These are phyloP conservation scores for Xenopus petersii DNA, from an alignment of 2,797 vertebrate species.

Conservation along the genomic window DNA sequence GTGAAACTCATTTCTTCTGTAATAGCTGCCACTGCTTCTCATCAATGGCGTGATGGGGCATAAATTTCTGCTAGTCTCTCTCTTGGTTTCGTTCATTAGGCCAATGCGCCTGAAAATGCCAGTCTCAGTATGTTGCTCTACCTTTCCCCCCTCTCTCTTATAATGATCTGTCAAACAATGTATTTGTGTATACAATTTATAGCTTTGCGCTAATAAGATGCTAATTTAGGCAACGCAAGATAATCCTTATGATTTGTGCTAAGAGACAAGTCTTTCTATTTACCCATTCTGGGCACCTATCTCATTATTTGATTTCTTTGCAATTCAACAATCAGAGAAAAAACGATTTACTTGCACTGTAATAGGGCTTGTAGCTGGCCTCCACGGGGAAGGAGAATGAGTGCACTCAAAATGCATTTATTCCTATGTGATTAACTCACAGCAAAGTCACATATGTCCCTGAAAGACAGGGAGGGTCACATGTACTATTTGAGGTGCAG, in stretches of 20 bases:
- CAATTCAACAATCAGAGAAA: not conserved
- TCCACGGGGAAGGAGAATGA: no score
- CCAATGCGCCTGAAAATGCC: constrained; percentile 16
- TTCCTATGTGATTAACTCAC: no score
- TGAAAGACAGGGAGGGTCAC: no score
- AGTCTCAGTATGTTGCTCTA: not conserved
- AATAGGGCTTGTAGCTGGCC: not conserved
- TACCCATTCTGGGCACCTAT: constrained; percentile 7
- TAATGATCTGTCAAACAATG: constrained; percentile 42
- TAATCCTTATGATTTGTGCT: constrained; percentile 9
- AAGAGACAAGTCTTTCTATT: not conserved
- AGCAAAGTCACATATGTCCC: no score
- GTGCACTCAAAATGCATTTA: no score
- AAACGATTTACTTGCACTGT: not conserved
- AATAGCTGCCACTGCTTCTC: not conserved
- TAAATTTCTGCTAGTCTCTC: constrained; percentile 1
- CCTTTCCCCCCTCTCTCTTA: constrained; percentile 5
- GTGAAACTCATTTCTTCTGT: not conserved
- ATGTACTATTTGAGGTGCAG: no score
- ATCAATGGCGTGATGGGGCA: not conserved
- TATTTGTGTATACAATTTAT: constrained; percentile 14
- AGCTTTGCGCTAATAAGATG: constrained; percentile 14
- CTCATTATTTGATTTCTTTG: constrained; percentile 20
- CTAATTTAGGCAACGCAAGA: constrained; percentile 12
- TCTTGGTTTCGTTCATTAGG: constrained; percentile 27